phyloP scores from a whole-genome alignment of 2,113 vertebrate species.

The Nerophis lumbriciformis region DNA sequence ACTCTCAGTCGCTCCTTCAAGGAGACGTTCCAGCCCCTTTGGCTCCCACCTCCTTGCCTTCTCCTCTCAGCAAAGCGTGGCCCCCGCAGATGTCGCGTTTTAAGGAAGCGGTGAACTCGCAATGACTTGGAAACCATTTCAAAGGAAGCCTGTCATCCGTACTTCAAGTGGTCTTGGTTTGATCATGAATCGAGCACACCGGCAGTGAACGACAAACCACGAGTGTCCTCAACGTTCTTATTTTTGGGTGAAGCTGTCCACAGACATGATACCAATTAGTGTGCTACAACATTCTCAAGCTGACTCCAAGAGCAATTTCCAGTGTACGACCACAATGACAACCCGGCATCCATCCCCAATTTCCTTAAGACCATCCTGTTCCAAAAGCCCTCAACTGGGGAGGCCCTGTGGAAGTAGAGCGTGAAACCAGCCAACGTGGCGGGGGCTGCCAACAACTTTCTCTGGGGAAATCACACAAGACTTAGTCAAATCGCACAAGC shows the following conservation, averaged over 20 bases:
- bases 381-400: conserved; percentile 56
- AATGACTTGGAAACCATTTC: conserved; percentile 40
- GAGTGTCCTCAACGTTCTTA: conserved; percentile 30
- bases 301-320: conserved; percentile 44
- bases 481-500: conserved; percentile 67
- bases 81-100: conserved; percentile 24
- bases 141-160: conserved; percentile 26
- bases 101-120: conserved; percentile 17
- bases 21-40: conserved; percentile 16
- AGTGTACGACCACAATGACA: conserved; percentile 53
- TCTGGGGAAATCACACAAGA: conserved; percentile 68
- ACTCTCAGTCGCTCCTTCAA: conserved; percentile 11
- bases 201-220: conserved; percentile 30
- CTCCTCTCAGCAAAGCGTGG: conserved; percentile 3
- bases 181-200: conserved; percentile 22
- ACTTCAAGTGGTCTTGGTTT: conserved; percentile 24
- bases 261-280: conserved; percentile 54
- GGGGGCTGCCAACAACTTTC: conserved; percentile 54
- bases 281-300: conserved; percentile 17
- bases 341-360: conserved; percentile 55
- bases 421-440: conserved; percentile 48
- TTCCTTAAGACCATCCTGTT: conserved; percentile 57
- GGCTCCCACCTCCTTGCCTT: conserved; percentile 15
- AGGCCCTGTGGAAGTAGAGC: conserved; percentile 41
- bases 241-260: conserved; percentile 30